A percentile compares a stretch with the other conserved stretches of the same genome.
Conservation (phyloP, 2,888 invertebrate species). For the Leptarthrus brevirostris region DNA sequence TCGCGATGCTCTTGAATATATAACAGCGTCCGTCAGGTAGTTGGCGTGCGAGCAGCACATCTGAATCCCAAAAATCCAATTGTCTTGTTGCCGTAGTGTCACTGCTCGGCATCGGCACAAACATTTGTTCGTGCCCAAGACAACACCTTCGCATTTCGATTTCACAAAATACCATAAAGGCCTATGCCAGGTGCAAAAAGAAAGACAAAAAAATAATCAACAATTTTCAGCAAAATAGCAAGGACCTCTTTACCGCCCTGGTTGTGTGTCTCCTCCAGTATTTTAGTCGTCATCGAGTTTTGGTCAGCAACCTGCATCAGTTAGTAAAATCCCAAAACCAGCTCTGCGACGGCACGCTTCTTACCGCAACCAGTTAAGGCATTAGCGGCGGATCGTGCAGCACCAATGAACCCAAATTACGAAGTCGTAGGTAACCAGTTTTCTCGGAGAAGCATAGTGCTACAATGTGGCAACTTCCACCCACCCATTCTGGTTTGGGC, state of each 20-base stretch:
- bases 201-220: not conserved
- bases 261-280: not conserved
- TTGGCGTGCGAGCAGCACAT: not conserved
- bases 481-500: constrained; percentile 18
- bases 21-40: not conserved
- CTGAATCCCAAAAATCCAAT: constrained; percentile 5
- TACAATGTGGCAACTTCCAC: constrained; percentile 9
- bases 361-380: constrained; percentile 23
- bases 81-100: constrained; percentile 14
- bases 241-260: not conserved
- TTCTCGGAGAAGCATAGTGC: not conserved
- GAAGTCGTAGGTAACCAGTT: constrained; percentile 7
- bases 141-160: constrained; percentile 25
- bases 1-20: not conserved
- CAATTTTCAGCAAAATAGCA: not conserved
- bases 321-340: constrained; percentile 12
- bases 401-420: constrained; percentile 12
- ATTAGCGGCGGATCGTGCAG: not conserved
- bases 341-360: constrained; percentile 31
- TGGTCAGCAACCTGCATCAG: constrained; percentile 28
- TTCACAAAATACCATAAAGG: constrained; percentile 14
- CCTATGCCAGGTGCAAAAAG: not conserved
- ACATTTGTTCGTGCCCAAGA: not conserved
- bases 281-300: constrained; percentile 13
- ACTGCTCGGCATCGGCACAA: not conserved